A percentile compares a stretch with the other conserved stretches of the same genome.
phyloP scores from a whole-genome alignment of 2,888 invertebrate genomes.

The Hylaea fasciaria region DNA sequence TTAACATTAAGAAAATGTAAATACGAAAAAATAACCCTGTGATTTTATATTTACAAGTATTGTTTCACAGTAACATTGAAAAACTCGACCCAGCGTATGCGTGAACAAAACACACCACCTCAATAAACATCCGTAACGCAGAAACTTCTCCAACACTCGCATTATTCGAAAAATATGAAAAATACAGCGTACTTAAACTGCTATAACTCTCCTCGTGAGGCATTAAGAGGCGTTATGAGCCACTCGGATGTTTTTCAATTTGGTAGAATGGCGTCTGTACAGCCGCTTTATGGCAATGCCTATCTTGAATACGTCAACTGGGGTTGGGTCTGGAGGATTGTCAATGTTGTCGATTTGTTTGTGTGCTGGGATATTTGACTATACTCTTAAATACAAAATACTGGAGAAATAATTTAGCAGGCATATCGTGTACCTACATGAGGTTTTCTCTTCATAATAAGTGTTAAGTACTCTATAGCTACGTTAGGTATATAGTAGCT shows the following conservation, averaged over 20 bases:
- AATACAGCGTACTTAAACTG: conserved; percentile 71
- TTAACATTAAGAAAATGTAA: background rate
- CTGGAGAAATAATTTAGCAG: no score
- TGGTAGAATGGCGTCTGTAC: conserved; percentile 69
- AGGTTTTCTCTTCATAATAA: no score
- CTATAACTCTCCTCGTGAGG: conserved; percentile 71
- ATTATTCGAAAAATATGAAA: conserved; percentile 79
- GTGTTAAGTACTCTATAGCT: no score
- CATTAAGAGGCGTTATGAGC: conserved; percentile 79
- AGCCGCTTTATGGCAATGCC: conserved; percentile 63
- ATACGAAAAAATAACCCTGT: background rate
- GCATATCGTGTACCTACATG: no score
- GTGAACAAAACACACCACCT: conserved; percentile 41
- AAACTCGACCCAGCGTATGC: conserved; percentile 30
- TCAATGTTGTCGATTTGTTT: conserved; percentile 32
- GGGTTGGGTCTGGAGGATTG: conserved; percentile 33
- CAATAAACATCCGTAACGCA: conserved; percentile 42
- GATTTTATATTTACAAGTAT: background rate
- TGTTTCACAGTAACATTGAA: conserved; percentile 2
- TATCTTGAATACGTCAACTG: conserved; percentile 47
- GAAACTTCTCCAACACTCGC: conserved; percentile 57
- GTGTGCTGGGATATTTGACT: conserved; percentile 5
- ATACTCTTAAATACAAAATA: no score
- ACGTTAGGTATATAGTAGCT: no score
- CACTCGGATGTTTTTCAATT: conserved; percentile 82